Conservation (phyloP, 2,113 vertebrate species). For the Boulengeromyrus knoepffleri region DNA sequence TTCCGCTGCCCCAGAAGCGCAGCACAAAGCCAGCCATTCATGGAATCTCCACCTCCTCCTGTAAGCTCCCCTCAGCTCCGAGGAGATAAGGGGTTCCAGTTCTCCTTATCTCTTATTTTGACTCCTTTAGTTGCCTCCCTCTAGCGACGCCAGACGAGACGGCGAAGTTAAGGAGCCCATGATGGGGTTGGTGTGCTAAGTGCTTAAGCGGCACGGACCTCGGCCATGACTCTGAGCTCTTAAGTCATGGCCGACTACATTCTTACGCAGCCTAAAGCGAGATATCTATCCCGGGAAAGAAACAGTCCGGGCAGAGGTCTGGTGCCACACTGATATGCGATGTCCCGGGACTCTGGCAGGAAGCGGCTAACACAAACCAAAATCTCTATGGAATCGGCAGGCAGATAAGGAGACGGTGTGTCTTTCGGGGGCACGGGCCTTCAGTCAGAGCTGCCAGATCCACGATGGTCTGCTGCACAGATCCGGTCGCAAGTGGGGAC, state of each 20-base stretch:
- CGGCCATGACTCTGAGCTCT: background rate
- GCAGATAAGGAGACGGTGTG: background rate
- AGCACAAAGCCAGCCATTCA: conserved; percentile 11
- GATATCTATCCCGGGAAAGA: background rate
- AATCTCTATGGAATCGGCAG: background rate
- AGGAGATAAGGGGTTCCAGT: conserved; percentile 7
- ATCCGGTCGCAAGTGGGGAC: background rate
- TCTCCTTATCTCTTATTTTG: background rate
- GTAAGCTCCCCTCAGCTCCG: background rate
- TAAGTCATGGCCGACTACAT: background rate
- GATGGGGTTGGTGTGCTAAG: background rate
- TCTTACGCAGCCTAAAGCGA: background rate
- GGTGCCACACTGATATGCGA: background rate
- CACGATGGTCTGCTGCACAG: background rate
- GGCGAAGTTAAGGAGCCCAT: background rate
- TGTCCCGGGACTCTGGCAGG: background rate
- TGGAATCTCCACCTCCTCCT: background rate
- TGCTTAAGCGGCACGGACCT: background rate
- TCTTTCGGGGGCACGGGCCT: background rate
- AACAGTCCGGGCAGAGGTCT: background rate
- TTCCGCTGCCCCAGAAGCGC: background rate
- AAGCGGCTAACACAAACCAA: background rate
- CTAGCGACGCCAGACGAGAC: background rate
- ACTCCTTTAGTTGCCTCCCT: background rate
- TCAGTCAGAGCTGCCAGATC: background rate